Evolutionary conservation across 2,888 invertebrate genomes (phyloP).

Genomic region (Lasioglossum calceatum): DNA sequence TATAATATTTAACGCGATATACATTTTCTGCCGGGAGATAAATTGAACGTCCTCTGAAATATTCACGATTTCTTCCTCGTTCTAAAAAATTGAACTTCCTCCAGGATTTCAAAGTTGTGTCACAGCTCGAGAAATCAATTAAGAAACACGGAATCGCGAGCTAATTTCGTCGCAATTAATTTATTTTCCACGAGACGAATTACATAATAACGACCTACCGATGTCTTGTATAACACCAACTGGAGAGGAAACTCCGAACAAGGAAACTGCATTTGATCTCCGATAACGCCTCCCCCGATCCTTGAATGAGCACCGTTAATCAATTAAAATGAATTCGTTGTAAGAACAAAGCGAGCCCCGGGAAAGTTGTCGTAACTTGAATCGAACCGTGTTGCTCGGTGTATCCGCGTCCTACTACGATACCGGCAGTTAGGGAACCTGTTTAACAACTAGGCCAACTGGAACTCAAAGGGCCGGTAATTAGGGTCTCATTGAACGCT

Average conservation of each 20-base stretch:
- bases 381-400: conserved; percentile 12
- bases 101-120: neutral
- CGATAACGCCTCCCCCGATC: neutral
- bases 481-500: conserved; percentile 49
- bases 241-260: neutral
- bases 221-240: neutral
- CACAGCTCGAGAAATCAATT: neutral
- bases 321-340: conserved; percentile 9
- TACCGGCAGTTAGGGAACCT: conserved; percentile 44
- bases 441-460: conserved; percentile 56
- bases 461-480: conserved; percentile 53
- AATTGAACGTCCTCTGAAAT: neutral
- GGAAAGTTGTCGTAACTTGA: conserved; percentile 15
- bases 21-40: neutral
- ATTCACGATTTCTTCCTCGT: neutral
- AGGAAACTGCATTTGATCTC: neutral
- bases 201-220: neutral
- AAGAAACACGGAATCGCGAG: neutral
- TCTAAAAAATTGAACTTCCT: no score
- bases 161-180: neutral
- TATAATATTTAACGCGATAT: neutral
- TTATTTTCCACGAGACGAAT: neutral
- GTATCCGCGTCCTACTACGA: conserved; percentile 11
- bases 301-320: neutral
- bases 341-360: neutral